A percentile compares a stretch with the other conserved stretches of the same genome.
These are phyloP conservation scores for Hippolais icterina DNA, from an alignment of 2,113 vertebrate species.

Conservation along the genomic window DNA sequence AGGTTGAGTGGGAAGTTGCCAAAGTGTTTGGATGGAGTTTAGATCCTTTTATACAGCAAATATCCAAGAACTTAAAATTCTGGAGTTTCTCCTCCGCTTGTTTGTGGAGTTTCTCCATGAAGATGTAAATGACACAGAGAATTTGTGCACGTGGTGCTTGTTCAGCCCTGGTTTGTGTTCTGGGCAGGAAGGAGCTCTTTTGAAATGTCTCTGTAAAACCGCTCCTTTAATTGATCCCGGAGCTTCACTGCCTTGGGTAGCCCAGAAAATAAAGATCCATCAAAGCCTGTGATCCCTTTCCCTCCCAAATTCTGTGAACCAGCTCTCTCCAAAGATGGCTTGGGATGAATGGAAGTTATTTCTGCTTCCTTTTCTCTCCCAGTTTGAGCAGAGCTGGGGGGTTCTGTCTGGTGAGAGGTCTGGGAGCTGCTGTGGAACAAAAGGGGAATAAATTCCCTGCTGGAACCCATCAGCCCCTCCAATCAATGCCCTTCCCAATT, in stretches of 20 bases:
- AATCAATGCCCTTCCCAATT: conserved; percentile 38
- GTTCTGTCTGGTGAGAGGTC: background rate
- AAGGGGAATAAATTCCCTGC: background rate
- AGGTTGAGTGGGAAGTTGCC: background rate
- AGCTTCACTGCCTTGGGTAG: background rate
- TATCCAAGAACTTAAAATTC: background rate
- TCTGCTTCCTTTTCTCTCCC: background rate
- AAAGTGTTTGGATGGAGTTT: background rate
- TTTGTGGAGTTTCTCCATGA: background rate
- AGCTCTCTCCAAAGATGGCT: background rate
- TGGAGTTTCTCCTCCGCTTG: background rate
- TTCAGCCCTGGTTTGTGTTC: background rate
- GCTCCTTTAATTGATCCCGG: background rate
- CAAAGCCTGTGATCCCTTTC: background rate
- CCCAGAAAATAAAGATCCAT: background rate
- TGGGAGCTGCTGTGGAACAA: background rate
- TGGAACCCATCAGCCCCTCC: conserved; percentile 13
- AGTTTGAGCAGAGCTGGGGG: background rate
- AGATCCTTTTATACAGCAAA: background rate
- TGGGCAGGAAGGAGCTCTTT: background rate
- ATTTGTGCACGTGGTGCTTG: background rate
- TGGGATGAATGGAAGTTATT: background rate
- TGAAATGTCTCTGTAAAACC: background rate
- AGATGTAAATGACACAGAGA: background rate
- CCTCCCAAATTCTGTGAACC: background rate